These are phyloP conservation scores for Prorops nasuta DNA, from an alignment of 1,140 invertebrate species.

Conservation along the genomic window DNA sequence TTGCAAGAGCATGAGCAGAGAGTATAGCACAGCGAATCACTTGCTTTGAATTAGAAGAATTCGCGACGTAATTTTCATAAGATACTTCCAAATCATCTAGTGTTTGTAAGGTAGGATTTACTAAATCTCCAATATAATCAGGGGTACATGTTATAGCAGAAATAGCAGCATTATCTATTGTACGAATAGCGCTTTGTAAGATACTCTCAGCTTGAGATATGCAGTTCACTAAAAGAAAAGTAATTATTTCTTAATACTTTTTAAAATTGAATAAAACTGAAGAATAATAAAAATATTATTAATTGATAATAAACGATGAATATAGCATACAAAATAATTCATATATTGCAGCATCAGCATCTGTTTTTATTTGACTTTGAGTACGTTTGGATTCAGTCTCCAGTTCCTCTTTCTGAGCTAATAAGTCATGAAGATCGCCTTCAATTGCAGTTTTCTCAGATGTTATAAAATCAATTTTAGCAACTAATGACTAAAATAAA, in stretches of 20 bases:
- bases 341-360: slow-evolving; percentile 37
- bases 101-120: slow-evolving; percentile 47
- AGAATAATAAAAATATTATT: not conserved
- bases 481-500: slow-evolving; percentile 44
- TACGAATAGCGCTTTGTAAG: slow-evolving; percentile 62
- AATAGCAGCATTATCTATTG: slow-evolving; percentile 70
- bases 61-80: slow-evolving; percentile 40
- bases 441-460: slow-evolving; percentile 65
- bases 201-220: slow-evolving; percentile 63
- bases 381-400: slow-evolving; percentile 50
- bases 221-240: slow-evolving; percentile 55
- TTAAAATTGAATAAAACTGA: not conserved
- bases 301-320: slow-evolving; percentile 12
- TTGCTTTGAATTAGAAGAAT: slow-evolving; percentile 43
- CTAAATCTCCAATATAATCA: slow-evolving; percentile 62
- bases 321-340: slow-evolving; percentile 46
- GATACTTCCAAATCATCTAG: slow-evolving; percentile 44
- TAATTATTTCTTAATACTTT: no score
- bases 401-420: slow-evolving; percentile 65
- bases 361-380: slow-evolving; percentile 40
- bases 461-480: slow-evolving; percentile 55
- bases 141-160: slow-evolving; percentile 69
- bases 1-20: slow-evolving; percentile 60
- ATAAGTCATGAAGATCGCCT: slow-evolving; percentile 66
- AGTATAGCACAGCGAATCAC: slow-evolving; percentile 45